These are phyloP conservation scores for Volucella inanis DNA, from an alignment of 2,888 invertebrate genomes.

Conservation along the genomic window DNA sequence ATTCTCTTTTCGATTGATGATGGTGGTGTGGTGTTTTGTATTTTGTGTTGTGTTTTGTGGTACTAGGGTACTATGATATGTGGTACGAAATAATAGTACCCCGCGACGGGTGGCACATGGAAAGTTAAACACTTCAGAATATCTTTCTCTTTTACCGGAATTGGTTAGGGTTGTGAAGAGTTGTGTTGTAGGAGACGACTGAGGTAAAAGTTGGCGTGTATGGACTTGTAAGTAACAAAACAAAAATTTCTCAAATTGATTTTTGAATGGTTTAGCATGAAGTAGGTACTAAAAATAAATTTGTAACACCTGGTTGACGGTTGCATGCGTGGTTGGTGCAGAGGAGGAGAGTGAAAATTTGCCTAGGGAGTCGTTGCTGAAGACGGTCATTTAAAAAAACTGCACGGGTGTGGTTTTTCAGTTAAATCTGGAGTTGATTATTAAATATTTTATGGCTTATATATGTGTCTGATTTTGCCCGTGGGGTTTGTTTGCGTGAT, in stretches of 20 bases:
- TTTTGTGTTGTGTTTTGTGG: neutral
- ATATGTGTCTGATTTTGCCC: too few relatives aligned
- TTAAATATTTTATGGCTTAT: too few relatives aligned
- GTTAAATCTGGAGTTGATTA: too few relatives aligned
- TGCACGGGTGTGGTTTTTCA: too few relatives aligned
- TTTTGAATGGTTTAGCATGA: slow-evolving; percentile 19
- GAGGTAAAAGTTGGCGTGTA: slow-evolving; percentile 46
- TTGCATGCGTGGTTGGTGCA: too few relatives aligned
- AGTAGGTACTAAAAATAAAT: slow-evolving; percentile 16
- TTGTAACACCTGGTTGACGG: slow-evolving; percentile 10
- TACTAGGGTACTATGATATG: neutral
- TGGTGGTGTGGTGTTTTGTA: neutral
- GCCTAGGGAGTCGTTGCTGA: neutral
- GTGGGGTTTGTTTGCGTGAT: too few relatives aligned
- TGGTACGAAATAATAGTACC: neutral
- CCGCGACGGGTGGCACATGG: neutral
- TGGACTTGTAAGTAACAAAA: neutral
- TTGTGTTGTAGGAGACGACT: slow-evolving; percentile 36
- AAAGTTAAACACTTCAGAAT: slow-evolving; percentile 46
- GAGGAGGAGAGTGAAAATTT: neutral
- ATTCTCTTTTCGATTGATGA: neutral
- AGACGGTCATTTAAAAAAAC: neutral
- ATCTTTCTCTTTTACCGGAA: slow-evolving; percentile 26
- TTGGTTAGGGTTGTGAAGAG: slow-evolving; percentile 31
- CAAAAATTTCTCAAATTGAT: slow-evolving; percentile 45